Evolutionary conservation across 1,140 invertebrate genomes (phyloP).

Genomic region (Leguminivora glycinivorella): DNA sequence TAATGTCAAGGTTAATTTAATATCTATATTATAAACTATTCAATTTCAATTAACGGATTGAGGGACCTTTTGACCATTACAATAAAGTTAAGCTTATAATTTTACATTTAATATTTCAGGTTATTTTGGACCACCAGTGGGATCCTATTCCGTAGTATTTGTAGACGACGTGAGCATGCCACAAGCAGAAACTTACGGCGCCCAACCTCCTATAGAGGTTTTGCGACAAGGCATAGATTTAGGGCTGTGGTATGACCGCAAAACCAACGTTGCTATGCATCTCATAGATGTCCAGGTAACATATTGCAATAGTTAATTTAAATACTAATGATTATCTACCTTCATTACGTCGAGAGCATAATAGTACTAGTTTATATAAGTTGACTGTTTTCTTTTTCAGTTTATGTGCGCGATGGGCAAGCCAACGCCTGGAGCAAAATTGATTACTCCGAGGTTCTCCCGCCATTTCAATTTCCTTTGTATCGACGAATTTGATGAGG

Average conservation of each 20-base stretch:
- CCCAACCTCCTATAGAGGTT: conserved; percentile 95
- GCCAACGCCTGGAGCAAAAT: conserved; percentile 89
- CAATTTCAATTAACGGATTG: too few relatives aligned
- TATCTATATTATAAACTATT: background rate
- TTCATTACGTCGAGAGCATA: too few relatives aligned
- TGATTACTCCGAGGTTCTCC: conserved; percentile 92
- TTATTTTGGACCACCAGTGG: conserved; percentile 94
- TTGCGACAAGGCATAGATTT: conserved; percentile 95
- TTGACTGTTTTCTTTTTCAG: conserved; percentile 55
- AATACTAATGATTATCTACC: background rate
- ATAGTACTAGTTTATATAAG: background rate
- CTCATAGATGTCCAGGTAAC: conserved; percentile 91
- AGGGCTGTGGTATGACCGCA: conserved; percentile 95
- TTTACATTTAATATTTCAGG: conserved; percentile 59
- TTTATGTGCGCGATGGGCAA: conserved; percentile 94
- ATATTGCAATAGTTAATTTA: background rate
- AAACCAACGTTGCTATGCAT: conserved; percentile 90
- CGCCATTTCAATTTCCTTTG: conserved; percentile 93
- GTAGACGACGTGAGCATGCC: conserved; percentile 98
- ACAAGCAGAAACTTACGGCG: conserved; percentile 90
- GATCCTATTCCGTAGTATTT: conserved; percentile 93
- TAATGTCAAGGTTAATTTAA: conserved; percentile 33
- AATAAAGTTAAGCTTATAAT: background rate
- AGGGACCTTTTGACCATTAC: background rate
- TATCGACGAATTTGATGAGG: conserved; percentile 94